A percentile compares a stretch with the other conserved stretches of the same genome.
Conservation (phyloP, 1,140 invertebrate genomes). For the Calycopis cecrops region DNA sequence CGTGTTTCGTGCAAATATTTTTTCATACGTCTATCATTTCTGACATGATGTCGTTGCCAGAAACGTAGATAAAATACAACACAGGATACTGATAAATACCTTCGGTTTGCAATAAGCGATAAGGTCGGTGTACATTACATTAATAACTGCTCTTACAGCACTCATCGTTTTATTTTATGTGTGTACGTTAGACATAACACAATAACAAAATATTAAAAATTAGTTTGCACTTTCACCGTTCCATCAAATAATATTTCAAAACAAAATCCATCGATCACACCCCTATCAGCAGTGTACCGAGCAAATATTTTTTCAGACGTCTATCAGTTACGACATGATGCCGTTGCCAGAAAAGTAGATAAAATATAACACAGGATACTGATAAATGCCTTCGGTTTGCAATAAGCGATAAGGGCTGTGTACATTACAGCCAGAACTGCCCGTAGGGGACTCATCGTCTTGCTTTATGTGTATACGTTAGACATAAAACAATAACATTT, state of each 20-base stretch:
- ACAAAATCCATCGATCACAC: constrained; percentile 6
- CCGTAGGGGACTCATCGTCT: neutral
- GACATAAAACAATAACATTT: too few species aligned
- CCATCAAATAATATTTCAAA: constrained; percentile 2
- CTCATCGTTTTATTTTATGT: too few species aligned
- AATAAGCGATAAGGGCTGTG: constrained; percentile 6
- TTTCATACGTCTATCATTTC: neutral
- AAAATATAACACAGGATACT: constrained; percentile 4
- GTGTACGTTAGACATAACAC: too few species aligned
- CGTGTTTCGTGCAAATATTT: constrained; percentile 8
- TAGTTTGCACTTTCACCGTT: constrained; percentile 1
- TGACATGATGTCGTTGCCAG: neutral
- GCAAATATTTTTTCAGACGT: constrained; percentile 9
- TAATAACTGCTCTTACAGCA: too few species aligned
- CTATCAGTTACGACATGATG: neutral
- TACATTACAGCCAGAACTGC: neutral
- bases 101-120: too few species aligned
- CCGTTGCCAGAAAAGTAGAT: neutral
- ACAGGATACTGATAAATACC: too few species aligned
- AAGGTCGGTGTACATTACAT: too few species aligned
- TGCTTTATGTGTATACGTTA: neutral
- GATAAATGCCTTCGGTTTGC: constrained; percentile 1
- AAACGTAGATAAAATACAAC: too few species aligned
- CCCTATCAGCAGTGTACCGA: neutral
- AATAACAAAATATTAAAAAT: neutral